phyloP scores from a whole-genome alignment of 2,888 invertebrate species.

The Sminthurinus aureus region DNA sequence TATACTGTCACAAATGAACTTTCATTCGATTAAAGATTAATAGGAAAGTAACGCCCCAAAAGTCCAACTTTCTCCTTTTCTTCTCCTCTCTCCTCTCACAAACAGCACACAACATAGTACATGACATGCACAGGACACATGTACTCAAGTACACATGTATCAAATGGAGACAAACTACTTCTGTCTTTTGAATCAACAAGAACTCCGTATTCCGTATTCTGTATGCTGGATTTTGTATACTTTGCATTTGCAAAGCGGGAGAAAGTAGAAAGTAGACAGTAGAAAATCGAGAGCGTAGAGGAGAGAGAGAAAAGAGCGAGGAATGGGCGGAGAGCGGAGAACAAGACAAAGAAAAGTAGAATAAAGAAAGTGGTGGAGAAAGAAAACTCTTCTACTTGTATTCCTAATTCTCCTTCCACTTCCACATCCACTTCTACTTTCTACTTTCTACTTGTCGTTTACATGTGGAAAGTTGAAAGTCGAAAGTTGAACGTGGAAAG shows the following conservation, averaged over 20 bases:
- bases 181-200: neutral
- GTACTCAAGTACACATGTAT: neutral
- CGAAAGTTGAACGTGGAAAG: no score
- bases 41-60: conserved; percentile 15
- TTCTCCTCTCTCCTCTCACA: neutral
- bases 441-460: no score
- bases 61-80: conserved; percentile 11
- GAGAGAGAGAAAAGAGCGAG: neutral
- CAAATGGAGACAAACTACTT: neutral
- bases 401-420: no score
- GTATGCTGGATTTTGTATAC: no score
- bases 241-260: neutral
- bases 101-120: no score
- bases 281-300: neutral
- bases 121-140: no score
- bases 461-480: no score
- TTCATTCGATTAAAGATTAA: conserved; percentile 29
- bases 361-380: neutral
- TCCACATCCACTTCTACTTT: no score
- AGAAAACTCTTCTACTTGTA: neutral
- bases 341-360: neutral
- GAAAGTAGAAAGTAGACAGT: neutral
- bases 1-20: conserved; percentile 14
- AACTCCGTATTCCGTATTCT: neutral
- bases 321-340: neutral